Conservation (phyloP, 2,113 vertebrate species). For the Mus pahari region DNA sequence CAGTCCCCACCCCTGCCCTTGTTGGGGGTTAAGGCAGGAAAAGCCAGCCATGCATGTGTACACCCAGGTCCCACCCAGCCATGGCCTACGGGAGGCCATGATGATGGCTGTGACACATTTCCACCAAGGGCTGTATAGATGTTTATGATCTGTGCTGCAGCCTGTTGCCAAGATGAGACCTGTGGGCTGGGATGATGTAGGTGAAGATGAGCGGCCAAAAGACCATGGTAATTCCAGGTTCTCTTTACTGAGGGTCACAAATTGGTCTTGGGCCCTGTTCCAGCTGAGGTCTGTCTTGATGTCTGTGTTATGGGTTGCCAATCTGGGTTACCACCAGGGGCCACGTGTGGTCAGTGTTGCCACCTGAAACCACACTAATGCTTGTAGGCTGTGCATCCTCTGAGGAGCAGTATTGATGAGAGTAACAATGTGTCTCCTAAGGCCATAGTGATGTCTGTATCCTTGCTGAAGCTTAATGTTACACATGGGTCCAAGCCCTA, state of each 20-base stretch:
- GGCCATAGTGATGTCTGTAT: neutral
- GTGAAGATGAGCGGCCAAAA: no score
- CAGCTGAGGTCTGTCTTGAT: no score
- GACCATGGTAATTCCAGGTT: no score
- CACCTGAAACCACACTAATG: no score
- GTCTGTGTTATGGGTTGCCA: no score
- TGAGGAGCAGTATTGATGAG: no score
- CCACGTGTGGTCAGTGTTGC: neutral
- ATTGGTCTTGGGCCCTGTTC: no score
- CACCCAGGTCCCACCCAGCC: neutral
- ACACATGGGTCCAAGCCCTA: neutral
- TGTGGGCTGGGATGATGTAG: no score
- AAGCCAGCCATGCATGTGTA: neutral
- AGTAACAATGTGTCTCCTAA: no score
- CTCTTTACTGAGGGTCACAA: no score
- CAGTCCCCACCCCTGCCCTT: neutral
- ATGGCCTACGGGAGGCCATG: neutral
- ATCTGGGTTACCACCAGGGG: neutral
- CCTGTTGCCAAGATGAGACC: neutral
- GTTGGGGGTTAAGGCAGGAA: neutral
- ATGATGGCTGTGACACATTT: neutral
- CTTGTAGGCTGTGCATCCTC: no score
- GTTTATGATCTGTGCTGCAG: neutral
- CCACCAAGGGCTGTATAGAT: accelerated
- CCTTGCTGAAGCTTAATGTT: neutral